Base-by-base conservation (phyloP, 1,140 invertebrate genomes). In the Nasonia longicornis region DNA sequence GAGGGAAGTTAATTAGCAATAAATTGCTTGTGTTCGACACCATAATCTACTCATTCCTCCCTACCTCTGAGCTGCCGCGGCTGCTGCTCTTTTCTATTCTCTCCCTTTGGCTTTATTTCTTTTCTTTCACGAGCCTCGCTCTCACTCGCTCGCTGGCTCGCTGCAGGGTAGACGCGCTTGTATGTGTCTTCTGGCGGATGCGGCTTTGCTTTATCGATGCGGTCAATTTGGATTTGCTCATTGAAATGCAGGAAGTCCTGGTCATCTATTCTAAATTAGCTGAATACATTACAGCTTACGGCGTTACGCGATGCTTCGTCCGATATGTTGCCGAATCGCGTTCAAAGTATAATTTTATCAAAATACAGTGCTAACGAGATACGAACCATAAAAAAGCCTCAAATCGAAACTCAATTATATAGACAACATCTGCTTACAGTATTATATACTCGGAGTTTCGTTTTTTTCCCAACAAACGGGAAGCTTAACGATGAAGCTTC, bases 1-100 rank as follows among this genome's bases (percentile, higher is more conserved):
- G 71, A 82, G 71, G 80, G 82, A 83, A 86, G 83, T 86, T 86
- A 84, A 85, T 86, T 86, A 86, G 82, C 85, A 81, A 83, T 84
- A 84, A 86, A 84, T 86, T 86, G 85, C 82, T 85, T 82, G 52
- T 82, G 82, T 73, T 83, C 83, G 82, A 85, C 74, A 79, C 69
- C 80, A 81, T 78, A 83, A 81, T 83, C 83, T 82, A 52, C 78
- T 81, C 78, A 84, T 80, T 76, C 75, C 35, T 82, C 26, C 76
- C 48, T 73, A 31, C 52, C 26, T 14, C 45, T n/a, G 12, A 31
- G 7, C 42, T 38, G 63, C 48, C 12, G 26, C 38, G 22, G 38
- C 22, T 8, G 26, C 45, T 31, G 58, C n/a, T 70, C 38, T 77
- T 77, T 64, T 77, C 77, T 78, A 76, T 82, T 82, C 70, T 42